Conservation (phyloP, 2,113 vertebrate genomes). For the Mohoua ochrocephala region DNA sequence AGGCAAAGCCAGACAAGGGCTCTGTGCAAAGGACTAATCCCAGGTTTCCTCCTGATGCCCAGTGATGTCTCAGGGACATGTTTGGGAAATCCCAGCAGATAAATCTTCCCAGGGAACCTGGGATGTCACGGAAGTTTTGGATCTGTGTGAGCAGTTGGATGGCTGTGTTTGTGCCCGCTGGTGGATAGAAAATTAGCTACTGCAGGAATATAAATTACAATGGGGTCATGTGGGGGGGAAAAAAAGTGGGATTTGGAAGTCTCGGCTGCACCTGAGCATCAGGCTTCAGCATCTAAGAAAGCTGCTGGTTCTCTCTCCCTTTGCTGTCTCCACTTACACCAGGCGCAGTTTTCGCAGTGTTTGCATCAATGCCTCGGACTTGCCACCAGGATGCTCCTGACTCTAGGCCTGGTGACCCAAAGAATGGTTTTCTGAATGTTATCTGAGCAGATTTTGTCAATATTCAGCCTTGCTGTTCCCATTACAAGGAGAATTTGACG, state of each 20-base stretch:
- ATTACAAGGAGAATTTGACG: background rate
- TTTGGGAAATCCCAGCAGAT: background rate
- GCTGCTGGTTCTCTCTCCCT: background rate
- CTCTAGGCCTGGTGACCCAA: background rate
- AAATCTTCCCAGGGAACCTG: background rate
- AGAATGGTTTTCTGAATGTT: background rate
- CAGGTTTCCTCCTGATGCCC: background rate
- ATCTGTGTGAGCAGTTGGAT: background rate
- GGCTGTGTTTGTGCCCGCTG: rapidly evolving
- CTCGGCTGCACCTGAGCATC: background rate
- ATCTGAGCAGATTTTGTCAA: background rate
- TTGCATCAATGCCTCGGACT: background rate
- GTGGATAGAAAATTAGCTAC: background rate
- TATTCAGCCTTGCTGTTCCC: background rate
- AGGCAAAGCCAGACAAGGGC: background rate
- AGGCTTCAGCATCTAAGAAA: background rate
- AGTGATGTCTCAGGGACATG: background rate
- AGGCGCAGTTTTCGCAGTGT: background rate
- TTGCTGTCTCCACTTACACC: background rate
- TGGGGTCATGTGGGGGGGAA: rapidly evolving
- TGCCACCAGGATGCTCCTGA: background rate
- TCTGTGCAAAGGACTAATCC: background rate
- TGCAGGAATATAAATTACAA: background rate
- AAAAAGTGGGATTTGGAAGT: background rate
- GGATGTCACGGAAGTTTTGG: rapidly evolving